Base-by-base conservation (phyloP, 2,797 vertebrate genomes). In the Diglossa cyanea region DNA sequence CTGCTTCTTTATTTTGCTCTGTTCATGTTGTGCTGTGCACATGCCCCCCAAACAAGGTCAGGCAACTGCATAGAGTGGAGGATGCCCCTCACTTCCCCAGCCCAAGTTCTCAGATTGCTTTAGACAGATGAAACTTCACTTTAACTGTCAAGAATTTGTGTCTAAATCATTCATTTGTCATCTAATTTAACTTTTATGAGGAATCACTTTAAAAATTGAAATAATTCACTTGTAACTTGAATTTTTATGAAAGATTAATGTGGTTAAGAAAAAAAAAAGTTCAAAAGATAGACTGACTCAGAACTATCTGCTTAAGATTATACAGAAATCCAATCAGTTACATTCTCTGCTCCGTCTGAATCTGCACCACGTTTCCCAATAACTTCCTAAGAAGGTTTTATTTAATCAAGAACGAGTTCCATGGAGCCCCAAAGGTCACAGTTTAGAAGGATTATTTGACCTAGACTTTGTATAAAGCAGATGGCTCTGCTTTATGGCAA, bases 401-500 rank as follows among this genome's bases (percentile, higher is more conserved):
- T 94, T 94, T 95, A 97, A 97, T 97, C 96, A 95, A 87, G 94
- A 96, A 95, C 63, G 72, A 95, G 88, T 93, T 91, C 79, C 87
- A 89, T 6, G n/a, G 88, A 95, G 95, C 93, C 91, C n/a, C 96
- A 96, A 83, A 97, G 97, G 98, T 97, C 97, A 97, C 90, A 94
- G 92, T 97, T 97, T 96, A 96, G 94, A 96, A 81, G 70, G 80
- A 91, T 87, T 74, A 95, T 93, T 95, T 97, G 97, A 97, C 97
- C 95, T 96, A 84, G 75, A 66, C 93, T 96, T 97, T 97, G 88
- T 87, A 90, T 94, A 95, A 97, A 98, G 96, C 98, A 97, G 96
- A 98, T 98, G 97, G 94, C 97, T 93, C 96, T 95, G 95, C 91
- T 97, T 97, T 97, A 91, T 88, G 96, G 97, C 96, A 97, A 96